Base-by-base conservation (phyloP, 2,888 invertebrate species). In the Chromoteleia sp. region DNA sequence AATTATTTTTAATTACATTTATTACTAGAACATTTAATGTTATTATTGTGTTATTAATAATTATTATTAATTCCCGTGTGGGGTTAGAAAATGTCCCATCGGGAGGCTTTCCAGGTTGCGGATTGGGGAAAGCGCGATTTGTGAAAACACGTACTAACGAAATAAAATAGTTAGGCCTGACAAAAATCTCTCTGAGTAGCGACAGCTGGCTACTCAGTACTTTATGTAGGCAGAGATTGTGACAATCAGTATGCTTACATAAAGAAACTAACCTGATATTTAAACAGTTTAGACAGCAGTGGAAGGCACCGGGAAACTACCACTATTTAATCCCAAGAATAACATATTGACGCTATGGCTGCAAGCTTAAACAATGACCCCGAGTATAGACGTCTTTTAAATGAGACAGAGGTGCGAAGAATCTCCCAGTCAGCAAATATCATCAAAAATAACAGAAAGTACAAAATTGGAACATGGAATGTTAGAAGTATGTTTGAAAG, bases 261-360 rank as follows among this genome's bases (percentile, higher is more conserved):
- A 33, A 10, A 33, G 33, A 10, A 33, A 33, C 33, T 33, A 10
- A 33, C 2, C n/a, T n/a, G n/a, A n/a, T 33, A 33, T 33, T 33
- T 10, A 33, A 33, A 33, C 7, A 33, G 10, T 33, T 25, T 6
- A 33, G 33, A 48, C 45, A 48, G 45, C 19, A 19, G 50, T 29
- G n/a, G 50, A 50, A 50, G 50, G 50, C 50, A 50, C 25, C 25
- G 29, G 14, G 17, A 21, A 50, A 50, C 29, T 12, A 50, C 29
- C 12, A 50, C 50, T 8, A 4, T 50, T 25, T n/a, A 25, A 25
- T 29, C 12, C 50, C 12, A 50, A 25, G 50, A 50, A 25, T 25
- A 25, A 48, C 1, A 19, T 48, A 2, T 6, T 21, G 48, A 48
- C n/a, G n/a, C n/a, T 19, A 33, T 33, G 48, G 48, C 17, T 48